phyloP scores from a whole-genome alignment of 2,797 vertebrate genomes.

The Danio aesculapii region DNA sequence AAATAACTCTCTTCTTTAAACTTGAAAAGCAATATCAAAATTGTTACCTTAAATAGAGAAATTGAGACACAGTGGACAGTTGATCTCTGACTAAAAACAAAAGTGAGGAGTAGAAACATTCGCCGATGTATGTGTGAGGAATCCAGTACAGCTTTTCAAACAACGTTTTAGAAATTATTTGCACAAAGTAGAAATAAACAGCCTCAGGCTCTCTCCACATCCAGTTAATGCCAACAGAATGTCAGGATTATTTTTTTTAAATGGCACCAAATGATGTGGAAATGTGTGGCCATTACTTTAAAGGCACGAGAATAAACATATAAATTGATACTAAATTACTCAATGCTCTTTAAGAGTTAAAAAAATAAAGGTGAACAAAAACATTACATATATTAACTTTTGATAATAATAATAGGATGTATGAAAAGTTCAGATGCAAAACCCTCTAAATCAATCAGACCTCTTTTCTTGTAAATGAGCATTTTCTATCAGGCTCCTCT shows the following conservation, averaged over 20 bases:
- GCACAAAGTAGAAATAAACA: slow-evolving; percentile 14
- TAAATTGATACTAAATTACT: slow-evolving; percentile 13
- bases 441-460: too few species aligned
- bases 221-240: slow-evolving; percentile 41
- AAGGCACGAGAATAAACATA: neutral
- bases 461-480: too few species aligned
- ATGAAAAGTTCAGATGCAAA: too few species aligned
- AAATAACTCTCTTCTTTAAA: neutral
- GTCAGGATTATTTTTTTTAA: slow-evolving; percentile 42
- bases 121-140: neutral
- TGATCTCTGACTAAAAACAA: neutral
- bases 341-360: too few species aligned
- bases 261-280: slow-evolving; percentile 37
- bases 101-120: neutral
- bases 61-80: neutral
- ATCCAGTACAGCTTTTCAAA: slow-evolving; percentile 13
- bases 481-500: too few species aligned
- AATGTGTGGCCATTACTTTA: neutral
- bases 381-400: too few species aligned
- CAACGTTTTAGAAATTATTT: slow-evolving; percentile 36
- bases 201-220: slow-evolving; percentile 11
- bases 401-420: too few species aligned
- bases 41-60: slow-evolving; percentile 8
- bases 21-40: neutral
- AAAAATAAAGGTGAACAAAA: too few species aligned